Evolutionary conservation across 1,140 invertebrate genomes (phyloP).

Genomic region (Aphis gossypii): DNA sequence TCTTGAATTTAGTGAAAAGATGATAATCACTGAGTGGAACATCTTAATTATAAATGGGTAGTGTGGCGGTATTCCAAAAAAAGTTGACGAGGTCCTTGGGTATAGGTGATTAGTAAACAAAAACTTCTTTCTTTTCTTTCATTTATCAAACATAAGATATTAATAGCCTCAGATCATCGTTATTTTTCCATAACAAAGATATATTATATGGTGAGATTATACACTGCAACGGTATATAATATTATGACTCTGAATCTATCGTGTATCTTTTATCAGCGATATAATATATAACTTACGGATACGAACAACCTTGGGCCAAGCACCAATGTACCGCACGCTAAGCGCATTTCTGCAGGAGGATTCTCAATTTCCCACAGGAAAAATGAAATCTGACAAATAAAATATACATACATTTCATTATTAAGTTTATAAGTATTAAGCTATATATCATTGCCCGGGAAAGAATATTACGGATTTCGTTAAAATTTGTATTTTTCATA

Average conservation of each 20-base stretch:
- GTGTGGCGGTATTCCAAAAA: too few species aligned
- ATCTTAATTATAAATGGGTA: too few species aligned
- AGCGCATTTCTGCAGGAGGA: neutral
- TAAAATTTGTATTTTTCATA: neutral
- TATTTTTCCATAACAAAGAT: neutral
- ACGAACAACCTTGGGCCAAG: constrained; percentile 18
- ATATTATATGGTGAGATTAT: neutral
- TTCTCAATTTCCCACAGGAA: constrained; percentile 49
- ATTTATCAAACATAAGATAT: neutral
- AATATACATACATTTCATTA: neutral
- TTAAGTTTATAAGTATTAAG: neutral
- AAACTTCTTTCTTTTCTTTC: neutral
- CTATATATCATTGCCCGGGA: neutral
- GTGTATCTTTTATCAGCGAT: neutral
- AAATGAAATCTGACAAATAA: constrained; percentile 12
- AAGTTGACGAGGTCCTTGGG: too few species aligned
- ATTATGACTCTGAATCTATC: neutral
- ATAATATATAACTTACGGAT: constrained; percentile 40
- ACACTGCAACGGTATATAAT: neutral
- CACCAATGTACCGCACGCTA: neutral
- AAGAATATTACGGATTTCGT: neutral
- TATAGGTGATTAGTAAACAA: neutral
- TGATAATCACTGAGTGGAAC: too few species aligned
- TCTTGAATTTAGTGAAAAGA: too few species aligned
- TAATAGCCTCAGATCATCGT: neutral